A percentile compares a stretch with the other conserved stretches of the same genome.
Conservation (phyloP, 2,797 vertebrate species). For the Sitta carolinensis region DNA sequence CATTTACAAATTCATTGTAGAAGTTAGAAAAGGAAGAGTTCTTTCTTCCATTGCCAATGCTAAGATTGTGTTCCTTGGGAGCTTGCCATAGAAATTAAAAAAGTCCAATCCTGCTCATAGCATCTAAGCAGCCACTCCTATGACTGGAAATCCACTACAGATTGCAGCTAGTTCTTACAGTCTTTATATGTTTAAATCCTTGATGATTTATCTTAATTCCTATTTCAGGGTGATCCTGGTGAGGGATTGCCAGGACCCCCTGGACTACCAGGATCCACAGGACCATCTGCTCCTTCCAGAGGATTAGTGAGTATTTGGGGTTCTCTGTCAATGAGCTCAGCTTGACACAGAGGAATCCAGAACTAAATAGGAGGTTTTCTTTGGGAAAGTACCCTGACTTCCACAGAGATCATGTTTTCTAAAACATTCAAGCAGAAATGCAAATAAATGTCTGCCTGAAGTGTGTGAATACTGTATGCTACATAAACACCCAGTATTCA, state of each 20-base stretch:
- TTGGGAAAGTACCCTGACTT: neutral
- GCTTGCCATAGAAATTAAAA: neutral
- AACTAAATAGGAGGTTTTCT: neutral
- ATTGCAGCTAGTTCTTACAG: neutral
- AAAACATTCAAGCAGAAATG: neutral
- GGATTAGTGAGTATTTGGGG: constrained; percentile 54
- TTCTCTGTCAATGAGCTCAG: neutral
- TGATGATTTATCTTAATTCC: neutral
- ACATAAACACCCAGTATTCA: neutral
- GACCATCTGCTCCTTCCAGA: constrained; percentile 45
- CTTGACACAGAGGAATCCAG: neutral
- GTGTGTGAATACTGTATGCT: neutral
- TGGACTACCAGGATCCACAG: constrained; percentile 79
- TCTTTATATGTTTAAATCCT: neutral
- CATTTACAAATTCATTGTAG: neutral
- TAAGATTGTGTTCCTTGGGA: neutral
- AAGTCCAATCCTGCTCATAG: neutral
- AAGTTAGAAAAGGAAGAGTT: neutral
- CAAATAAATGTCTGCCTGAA: neutral
- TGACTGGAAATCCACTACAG: neutral
- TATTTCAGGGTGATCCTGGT: constrained; percentile 80
- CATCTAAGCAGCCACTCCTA: neutral
- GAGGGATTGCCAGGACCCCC: constrained; percentile 80
- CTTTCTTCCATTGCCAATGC: neutral
- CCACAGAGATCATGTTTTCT: neutral